phyloP scores from a whole-genome alignment of 2,113 vertebrate genomes.

The Sinocyclocheilus grahami region DNA sequence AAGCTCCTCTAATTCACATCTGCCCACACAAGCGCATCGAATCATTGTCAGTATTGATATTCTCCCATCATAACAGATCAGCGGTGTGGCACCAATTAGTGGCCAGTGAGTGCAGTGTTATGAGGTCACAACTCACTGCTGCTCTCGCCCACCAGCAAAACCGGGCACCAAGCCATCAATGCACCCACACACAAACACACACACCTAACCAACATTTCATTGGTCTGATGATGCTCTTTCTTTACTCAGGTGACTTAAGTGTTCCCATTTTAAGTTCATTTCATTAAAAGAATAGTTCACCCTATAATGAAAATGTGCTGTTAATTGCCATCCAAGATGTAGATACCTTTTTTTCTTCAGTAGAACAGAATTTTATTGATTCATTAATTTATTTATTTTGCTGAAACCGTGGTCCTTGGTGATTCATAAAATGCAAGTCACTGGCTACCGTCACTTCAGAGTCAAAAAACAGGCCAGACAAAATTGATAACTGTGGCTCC shows the following conservation, averaged over 20 bases:
- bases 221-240: neutral
- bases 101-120: neutral
- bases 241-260: neutral
- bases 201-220: neutral
- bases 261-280: neutral
- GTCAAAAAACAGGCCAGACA: no score
- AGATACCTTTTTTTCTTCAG: no score
- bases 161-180: neutral
- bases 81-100: neutral
- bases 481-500: no score
- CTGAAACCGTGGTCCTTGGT: no score
- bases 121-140: neutral
- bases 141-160: neutral
- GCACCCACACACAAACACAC: neutral
- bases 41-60: neutral
- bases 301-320: no score
- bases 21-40: neutral
- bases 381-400: no score
- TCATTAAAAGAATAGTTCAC: neutral
- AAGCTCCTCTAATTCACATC: neutral
- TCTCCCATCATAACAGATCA: constrained; percentile 4
- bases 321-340: no score
- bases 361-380: no score
- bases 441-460: no score
- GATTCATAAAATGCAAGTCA: no score